Conservation (phyloP, 2,888 invertebrate genomes). For the Xanthia togata region DNA sequence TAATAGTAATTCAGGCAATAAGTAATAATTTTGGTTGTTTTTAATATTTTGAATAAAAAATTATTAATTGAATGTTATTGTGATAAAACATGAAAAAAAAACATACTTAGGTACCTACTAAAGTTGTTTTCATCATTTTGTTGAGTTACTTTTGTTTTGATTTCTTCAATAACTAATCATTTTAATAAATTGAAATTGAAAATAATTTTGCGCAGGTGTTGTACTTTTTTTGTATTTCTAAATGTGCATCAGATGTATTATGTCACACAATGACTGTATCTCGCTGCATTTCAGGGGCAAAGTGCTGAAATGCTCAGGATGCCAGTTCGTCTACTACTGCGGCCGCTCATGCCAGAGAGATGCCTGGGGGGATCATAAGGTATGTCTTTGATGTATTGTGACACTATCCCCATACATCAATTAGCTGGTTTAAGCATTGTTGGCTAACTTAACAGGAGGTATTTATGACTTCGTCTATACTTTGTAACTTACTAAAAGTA, state of each 20-base stretch:
- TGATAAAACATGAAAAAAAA: not conserved
- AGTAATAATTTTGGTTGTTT: not conserved
- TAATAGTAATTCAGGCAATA: not conserved
- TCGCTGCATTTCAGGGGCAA: conserved; percentile 90
- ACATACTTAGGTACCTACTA: accelerated
- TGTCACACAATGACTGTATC: conserved; percentile 51
- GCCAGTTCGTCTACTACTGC: conserved; percentile 96
- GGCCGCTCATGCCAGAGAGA: conserved; percentile 94
- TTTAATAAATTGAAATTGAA: conserved; percentile 14
- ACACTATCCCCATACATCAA: not conserved
- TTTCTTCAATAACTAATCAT: not conserved
- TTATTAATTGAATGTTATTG: too few relatives aligned
- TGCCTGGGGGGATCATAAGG: conserved; percentile 95
- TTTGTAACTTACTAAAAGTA: not conserved
- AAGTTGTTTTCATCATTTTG: not conserved
- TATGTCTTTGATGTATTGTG: conserved; percentile 62
- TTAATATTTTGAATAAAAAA: too few relatives aligned
- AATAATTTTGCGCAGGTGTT: conserved; percentile 10
- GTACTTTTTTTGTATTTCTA: conserved; percentile 48
- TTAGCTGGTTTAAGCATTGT: not conserved
- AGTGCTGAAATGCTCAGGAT: conserved; percentile 95
- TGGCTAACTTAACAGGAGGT: not conserved
- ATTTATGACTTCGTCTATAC: not conserved
- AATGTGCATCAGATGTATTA: conserved; percentile 22
- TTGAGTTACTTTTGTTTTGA: conserved; percentile 2